Evolutionary conservation across 2,797 vertebrate species (phyloP).

Genomic region (Pipistrellus kuhlii): DNA sequence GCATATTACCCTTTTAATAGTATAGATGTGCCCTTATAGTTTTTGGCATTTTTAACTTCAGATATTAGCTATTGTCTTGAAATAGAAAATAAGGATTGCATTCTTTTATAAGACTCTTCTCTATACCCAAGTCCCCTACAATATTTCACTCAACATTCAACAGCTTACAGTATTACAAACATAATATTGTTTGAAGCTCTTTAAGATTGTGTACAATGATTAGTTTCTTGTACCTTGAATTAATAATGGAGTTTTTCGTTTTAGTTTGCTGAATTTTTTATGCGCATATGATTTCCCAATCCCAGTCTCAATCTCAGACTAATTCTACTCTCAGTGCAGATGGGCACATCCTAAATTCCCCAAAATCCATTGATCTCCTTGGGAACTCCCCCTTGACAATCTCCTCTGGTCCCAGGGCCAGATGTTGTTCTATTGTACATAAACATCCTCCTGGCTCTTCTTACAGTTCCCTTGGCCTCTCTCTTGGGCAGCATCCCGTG

Average conservation of each 20-base stretch:
- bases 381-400: neutral
- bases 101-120: neutral
- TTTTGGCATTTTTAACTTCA: neutral
- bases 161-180: neutral
- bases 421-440: neutral
- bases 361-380: neutral
- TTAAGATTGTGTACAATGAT: neutral
- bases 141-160: neutral
- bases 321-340: neutral
- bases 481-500: neutral
- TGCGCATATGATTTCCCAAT: neutral
- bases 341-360: neutral
- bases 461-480: neutral
- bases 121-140: rapidly evolving
- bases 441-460: neutral
- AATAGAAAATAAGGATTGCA: neutral
- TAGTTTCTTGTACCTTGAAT: neutral
- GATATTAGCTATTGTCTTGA: neutral
- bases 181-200: neutral
- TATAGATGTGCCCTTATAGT: neutral
- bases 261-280: neutral
- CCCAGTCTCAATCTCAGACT: neutral
- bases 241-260: neutral
- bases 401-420: neutral
- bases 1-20: too few relatives aligned